Evolutionary conservation across 2,888 invertebrate genomes (phyloP), one percentile per base, ranked within the genome.

Genomic region (Prenolepis imparis): DNA sequence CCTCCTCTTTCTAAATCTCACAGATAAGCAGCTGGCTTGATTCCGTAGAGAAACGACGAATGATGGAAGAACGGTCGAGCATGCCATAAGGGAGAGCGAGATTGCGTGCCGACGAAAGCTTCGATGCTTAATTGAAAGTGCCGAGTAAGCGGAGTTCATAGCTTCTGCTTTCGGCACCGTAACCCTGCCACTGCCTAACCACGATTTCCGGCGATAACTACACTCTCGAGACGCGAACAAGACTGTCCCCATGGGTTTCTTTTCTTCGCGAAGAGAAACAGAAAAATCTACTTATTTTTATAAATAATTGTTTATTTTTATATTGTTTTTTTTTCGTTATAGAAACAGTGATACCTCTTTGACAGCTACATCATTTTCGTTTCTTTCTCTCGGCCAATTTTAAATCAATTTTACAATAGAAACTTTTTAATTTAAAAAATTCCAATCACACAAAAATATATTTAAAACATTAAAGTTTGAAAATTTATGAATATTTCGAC

Each of bases 111-210:
- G 84, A 84, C 87, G 80, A 86, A 87, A 87, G 88, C 86, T 85
- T 68, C 87, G 90, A 87, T 89, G 90, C 90, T 92, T 89, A 89
- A 87, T 90, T 88, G 90, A 90, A 90, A 90, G 74, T 82, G 86
- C 83, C 88, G 84, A 89, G 64, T 89, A 90, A 90, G 87, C 89
- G 63, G 66, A 64, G 63, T 5, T 52, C 70, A n/a, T 55, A 39
- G 52, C 86, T 83, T 84, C 85, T 83, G 83, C 90, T 87, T 86
- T 86, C 81, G 73, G 57, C 21, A 59, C n/a, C 80, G 41, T 72
- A 72, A 80, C 73, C n/a, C 24, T 72, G 39, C n/a, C 67, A 11
- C 18, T 21, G 15, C 9, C 39, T 61, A 36, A 41, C 57, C 52
- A 61, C 64, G 83, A 83, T 64, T 84, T 82, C 84, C 84, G 66